A percentile compares a stretch with the other conserved stretches of the same genome.
Conservation (phyloP, 2,888 invertebrate genomes). For the Teinopalpus imperialis region DNA sequence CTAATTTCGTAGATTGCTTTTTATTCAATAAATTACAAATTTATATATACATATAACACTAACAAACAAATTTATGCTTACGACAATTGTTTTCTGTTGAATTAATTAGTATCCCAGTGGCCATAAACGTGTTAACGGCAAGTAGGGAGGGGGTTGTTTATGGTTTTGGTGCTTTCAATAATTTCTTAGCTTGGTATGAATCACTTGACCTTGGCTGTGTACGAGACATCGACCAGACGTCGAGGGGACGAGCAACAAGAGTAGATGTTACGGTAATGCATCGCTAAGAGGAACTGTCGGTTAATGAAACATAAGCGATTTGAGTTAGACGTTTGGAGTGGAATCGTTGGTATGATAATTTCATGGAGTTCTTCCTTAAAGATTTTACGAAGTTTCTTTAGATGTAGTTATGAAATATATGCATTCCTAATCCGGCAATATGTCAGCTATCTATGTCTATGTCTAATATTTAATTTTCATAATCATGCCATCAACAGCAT, state of each 20-base stretch:
- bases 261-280: constrained; percentile 17
- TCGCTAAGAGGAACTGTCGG: constrained; percentile 10
- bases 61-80: neutral
- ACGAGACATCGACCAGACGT: constrained; percentile 40
- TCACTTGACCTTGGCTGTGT: constrained; percentile 36
- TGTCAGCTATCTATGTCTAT: no score
- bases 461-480: no score
- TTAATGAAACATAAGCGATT: constrained; percentile 2
- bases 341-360: no score
- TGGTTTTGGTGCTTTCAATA: constrained; percentile 12
- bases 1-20: neutral
- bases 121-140: constrained; percentile 17
- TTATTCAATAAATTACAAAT: neutral
- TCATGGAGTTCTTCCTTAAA: no score
- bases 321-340: constrained; percentile 2
- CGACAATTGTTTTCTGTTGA: constrained; percentile 11
- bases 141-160: neutral
- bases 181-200: constrained; percentile 23
- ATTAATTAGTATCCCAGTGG: constrained; percentile 3
- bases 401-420: no score
- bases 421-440: no score
- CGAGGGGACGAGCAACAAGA: constrained; percentile 31
- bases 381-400: no score
- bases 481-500: no score
- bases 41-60: no score